phyloP scores from a whole-genome alignment of 2,797 vertebrate genomes.

The Sciurus carolinensis region DNA sequence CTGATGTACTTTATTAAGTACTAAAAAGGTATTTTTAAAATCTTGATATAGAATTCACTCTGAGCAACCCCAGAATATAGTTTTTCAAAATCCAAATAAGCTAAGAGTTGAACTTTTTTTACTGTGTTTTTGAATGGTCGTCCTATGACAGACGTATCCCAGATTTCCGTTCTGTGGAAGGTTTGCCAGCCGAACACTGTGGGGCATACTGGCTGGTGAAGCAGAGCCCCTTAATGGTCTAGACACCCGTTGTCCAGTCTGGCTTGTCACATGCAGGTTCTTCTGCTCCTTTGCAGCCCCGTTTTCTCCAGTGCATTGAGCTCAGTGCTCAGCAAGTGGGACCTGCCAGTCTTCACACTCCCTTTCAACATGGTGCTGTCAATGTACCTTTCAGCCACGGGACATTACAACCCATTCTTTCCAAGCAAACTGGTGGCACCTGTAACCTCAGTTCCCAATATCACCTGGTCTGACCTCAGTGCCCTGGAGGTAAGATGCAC shows the following conservation, averaged over 20 bases:
- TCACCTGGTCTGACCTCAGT: constrained; percentile 93
- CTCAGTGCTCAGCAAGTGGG: constrained; percentile 95
- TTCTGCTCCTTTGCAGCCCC: constrained; percentile 90
- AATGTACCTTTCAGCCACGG: constrained; percentile 94
- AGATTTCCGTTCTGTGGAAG: neutral
- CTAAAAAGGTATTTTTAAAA: constrained; percentile 39
- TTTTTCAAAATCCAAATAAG: constrained; percentile 45
- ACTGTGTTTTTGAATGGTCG: neutral
- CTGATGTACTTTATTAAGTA: neutral
- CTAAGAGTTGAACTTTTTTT: neutral
- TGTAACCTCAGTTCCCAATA: constrained; percentile 90
- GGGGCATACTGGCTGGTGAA: neutral
- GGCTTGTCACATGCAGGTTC: neutral
- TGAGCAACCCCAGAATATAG: neutral
- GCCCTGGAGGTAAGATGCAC: constrained; percentile 90
- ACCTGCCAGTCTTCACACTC: constrained; percentile 96
- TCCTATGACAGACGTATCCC: neutral
- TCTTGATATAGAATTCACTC: neutral
- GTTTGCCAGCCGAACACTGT: neutral
- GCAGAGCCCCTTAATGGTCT: fast-evolving
- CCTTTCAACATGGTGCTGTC: constrained; percentile 97
- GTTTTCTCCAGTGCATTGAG: constrained; percentile 94
- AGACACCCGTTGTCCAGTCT: neutral
- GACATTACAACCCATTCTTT: constrained; percentile 95
- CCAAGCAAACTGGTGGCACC: constrained; percentile 91